Conservation (phyloP, 2,113 vertebrate genomes). For the Brachyhypopomus occidentalis region DNA sequence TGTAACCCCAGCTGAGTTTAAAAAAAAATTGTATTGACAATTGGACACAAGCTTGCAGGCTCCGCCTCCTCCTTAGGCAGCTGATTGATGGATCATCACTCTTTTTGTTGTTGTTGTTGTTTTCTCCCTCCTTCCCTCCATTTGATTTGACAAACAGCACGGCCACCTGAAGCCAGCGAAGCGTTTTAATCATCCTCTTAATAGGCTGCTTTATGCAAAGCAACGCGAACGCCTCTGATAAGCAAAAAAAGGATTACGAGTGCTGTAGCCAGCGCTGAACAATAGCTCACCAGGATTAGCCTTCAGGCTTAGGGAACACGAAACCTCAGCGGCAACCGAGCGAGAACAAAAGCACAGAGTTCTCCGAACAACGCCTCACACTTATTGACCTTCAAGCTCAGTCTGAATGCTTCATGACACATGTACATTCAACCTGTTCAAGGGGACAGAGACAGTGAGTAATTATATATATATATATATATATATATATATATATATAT, state of each 20-base stretch:
- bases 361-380: conserved; percentile 25
- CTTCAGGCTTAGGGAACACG: conserved; percentile 36
- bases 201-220: conserved; percentile 80
- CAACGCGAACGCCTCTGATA: conserved; percentile 71
- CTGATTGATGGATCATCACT: conserved; percentile 76
- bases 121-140: conserved; percentile 55
- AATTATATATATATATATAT: conserved; percentile 29
- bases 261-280: conserved; percentile 34
- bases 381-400: conserved; percentile 38
- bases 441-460: conserved; percentile 18
- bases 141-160: conserved; percentile 81
- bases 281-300: conserved; percentile 55
- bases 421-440: conserved; percentile 39
- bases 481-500: too few relatives aligned
- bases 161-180: conserved; percentile 74
- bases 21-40: conserved; percentile 73
- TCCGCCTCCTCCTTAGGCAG: conserved; percentile 37
- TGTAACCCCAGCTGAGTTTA: conserved; percentile 66
- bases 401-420: conserved; percentile 20
- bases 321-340: conserved; percentile 26
- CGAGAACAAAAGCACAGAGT: conserved; percentile 23
- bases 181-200: conserved; percentile 81
- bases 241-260: conserved; percentile 64
- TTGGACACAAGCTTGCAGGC: conserved; percentile 51
- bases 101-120: conserved; percentile 45